Evolutionary conservation across 2,113 vertebrate genomes (phyloP), one percentile per base, ranked within the genome.

Genomic region (Thymallus thymallus): DNA sequence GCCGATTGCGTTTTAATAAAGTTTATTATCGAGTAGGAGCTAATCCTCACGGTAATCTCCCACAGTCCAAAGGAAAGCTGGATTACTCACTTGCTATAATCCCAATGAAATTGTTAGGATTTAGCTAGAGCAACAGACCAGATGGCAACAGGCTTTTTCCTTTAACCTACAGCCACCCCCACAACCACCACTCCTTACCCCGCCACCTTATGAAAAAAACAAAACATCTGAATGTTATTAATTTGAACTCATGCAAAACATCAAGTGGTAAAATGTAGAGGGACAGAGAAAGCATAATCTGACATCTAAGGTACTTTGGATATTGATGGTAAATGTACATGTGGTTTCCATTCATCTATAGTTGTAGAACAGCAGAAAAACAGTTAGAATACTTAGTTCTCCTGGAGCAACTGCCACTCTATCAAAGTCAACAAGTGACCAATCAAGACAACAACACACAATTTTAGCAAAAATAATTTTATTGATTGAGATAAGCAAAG

Each of bases 1-100:
- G 95, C 94, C 85, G 96, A 97, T 97, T 95, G 95, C 89, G 81
- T 94, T 95, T 93, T 97, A 98, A 98, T 97, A 96, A 98, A 97
- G 96, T 97, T 98, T 96, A 98, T 98, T 98, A 99, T 94, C 93
- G 88, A 93, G 89, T 69, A 86, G 92, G 85, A 87, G 93, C 91
- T 96, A 95, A 98, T 96, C 96, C 95, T 93, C 90, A 68, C 90
- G 81, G 91, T 96, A 97, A 97, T 93, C 95, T 95, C 89, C 82
- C 35, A 71, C 74, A 83, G 83, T 88, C 89, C 26, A 91, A 94
- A 95, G 93, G 91, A 94, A 94, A 94, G 91, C 92, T 51, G 86
- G 96, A 98, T 99, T 98, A 97, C 91, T 93, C 89, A 90, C 91
- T 92, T 90, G 84, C 92, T 90, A 80, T 97, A 97, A 98, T 96